Evolutionary conservation across 2,888 invertebrate species (phyloP), one percentile per base, ranked within the genome.

Genomic region (Lamellibrachia satsuma): DNA sequence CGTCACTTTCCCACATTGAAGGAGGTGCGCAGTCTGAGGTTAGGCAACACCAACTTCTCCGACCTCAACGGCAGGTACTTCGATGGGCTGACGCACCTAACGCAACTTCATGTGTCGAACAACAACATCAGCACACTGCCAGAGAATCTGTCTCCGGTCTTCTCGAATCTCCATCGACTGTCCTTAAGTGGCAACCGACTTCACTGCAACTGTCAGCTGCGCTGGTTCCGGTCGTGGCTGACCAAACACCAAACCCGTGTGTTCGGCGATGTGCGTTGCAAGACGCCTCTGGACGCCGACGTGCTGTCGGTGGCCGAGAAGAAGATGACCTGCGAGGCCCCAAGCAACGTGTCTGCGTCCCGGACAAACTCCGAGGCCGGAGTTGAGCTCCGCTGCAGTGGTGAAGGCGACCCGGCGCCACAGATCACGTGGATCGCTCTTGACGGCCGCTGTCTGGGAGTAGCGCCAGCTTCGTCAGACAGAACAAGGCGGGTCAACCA

Each of bases 171-270:
- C n/a, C 52, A 93, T n/a, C 91, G 92, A n/a, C 93, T 94, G 7
- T 90, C n/a, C 27, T 51, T 94, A 39, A 92, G 57, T 7, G 92
- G 90, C 52, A 94, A 94, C 92, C 57, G 75, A 27, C 39, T 94
- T 27, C 93, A 94, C 90, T 94, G 94, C 90, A 94, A 93, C 92
- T 94, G 94, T 75, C 93, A 94, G 90, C 91, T 94, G 90, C 91
- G 92, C 51, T 94, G 94, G 94, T 91, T 94, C 51, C 92, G 92
- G 91, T 90, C 91, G 51, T 94, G 93, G 93, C 55, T 93, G 92
- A 90, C 52, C 39, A 6, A 11, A 3, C 52, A 91, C 39, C 27
- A 57, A 0, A n/a, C 27, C 52, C 22, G n/a, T 52, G 90, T 91
- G 52, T 92, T 93, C 52, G n/a, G 90, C 27, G 93, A 93, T 9